Conservation (phyloP, 2,113 vertebrate genomes). For the Festucalex cinctus region DNA sequence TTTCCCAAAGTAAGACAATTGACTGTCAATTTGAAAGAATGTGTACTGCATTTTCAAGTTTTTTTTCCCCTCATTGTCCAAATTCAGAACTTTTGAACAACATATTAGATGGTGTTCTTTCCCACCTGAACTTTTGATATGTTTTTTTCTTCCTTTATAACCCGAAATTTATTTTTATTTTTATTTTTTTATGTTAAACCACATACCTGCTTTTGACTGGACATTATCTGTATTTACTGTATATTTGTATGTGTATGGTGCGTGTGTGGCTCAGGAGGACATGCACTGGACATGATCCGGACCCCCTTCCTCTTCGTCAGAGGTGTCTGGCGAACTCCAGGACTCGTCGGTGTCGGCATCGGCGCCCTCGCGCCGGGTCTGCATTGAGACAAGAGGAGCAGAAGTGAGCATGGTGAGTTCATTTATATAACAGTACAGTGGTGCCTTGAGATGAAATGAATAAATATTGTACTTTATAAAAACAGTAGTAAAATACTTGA, state of each 20-base stretch:
- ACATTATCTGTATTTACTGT: background rate
- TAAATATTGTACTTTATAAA: too few relatives aligned
- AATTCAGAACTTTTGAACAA: too few relatives aligned
- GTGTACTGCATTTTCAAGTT: too few relatives aligned
- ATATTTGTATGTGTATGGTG: background rate
- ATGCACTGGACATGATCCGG: constrained; percentile 93
- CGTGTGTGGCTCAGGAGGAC: constrained; percentile 81
- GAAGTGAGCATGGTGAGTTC: background rate
- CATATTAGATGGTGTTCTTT: background rate
- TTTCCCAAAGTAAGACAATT: too few relatives aligned
- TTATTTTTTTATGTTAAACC: background rate
- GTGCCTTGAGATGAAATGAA: background rate
- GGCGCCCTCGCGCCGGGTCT: constrained; percentile 77
- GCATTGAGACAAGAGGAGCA: background rate
- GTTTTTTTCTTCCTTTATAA: background rate
- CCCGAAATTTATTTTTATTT: background rate
- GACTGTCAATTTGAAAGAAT: too few relatives aligned
- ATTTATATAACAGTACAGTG: background rate
- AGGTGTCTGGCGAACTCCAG: constrained; percentile 86
- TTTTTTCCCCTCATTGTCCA: too few relatives aligned
- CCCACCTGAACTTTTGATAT: background rate
- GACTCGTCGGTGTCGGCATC: constrained; percentile 87
- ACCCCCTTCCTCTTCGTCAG: constrained; percentile 86
- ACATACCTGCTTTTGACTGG: background rate
- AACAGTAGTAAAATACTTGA: too few relatives aligned